phyloP scores from a whole-genome alignment of 2,797 vertebrate genomes.

The Sebastes hubbsi region DNA sequence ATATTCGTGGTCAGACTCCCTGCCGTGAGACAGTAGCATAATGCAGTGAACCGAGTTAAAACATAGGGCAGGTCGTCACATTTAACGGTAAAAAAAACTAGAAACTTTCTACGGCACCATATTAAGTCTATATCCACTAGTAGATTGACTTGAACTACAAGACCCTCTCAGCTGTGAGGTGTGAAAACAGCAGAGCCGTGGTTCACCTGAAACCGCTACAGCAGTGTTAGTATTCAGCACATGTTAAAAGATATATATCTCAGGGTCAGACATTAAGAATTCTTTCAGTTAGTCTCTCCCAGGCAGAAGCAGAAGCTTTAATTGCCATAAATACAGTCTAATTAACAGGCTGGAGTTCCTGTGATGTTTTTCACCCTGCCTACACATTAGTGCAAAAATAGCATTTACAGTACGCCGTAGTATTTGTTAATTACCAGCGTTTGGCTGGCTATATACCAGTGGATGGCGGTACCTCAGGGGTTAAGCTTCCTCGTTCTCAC shows the following conservation, averaged over 20 bases:
- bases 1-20: slow-evolving; percentile 71
- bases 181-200: background rate
- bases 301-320: slow-evolving; percentile 61
- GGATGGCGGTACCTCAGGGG: slow-evolving; percentile 68
- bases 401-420: slow-evolving; percentile 67
- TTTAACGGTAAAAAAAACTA: slow-evolving; percentile 44
- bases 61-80: slow-evolving; percentile 29
- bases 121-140: background rate
- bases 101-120: slow-evolving; percentile 9
- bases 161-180: background rate
- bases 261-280: slow-evolving; percentile 73
- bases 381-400: slow-evolving; percentile 66
- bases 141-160: slow-evolving; percentile 7
- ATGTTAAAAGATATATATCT: slow-evolving; percentile 56
- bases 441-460: slow-evolving; percentile 44
- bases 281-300: slow-evolving; percentile 66
- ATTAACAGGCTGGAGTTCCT: slow-evolving; percentile 70
- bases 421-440: slow-evolving; percentile 68
- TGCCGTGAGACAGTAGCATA: slow-evolving; percentile 52
- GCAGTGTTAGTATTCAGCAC: slow-evolving; percentile 53
- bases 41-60: slow-evolving; percentile 48
- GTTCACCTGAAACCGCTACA: background rate
- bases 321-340: slow-evolving; percentile 76
- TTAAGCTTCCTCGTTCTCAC: slow-evolving; percentile 45
- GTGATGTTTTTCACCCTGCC: slow-evolving; percentile 65